Conservation (phyloP, 2,888 invertebrate species). For the Amphiduros pacificus region DNA sequence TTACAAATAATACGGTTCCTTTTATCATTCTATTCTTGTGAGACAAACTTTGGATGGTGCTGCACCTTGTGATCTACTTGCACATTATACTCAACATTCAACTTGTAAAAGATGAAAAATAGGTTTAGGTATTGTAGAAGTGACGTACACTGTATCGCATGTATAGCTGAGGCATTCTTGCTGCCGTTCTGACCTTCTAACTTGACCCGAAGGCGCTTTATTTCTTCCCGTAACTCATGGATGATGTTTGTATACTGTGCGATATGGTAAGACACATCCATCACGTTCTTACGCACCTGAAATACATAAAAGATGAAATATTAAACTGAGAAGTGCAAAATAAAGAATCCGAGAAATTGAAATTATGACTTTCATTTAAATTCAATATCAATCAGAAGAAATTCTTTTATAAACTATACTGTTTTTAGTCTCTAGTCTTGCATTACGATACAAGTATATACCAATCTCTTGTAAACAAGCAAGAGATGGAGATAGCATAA, state of each 20-base stretch:
- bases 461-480: background rate
- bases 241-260: slow-evolving; percentile 83
- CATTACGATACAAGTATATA: background rate
- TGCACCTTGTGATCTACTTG: too few relatives aligned
- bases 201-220: slow-evolving; percentile 60
- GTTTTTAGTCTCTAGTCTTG: too few relatives aligned
- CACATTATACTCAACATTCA: background rate
- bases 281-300: slow-evolving; percentile 69
- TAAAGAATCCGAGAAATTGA: too few relatives aligned
- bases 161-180: slow-evolving; percentile 20
- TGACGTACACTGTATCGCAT: slow-evolving; percentile 23
- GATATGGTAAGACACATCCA: slow-evolving; percentile 76
- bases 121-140: background rate
- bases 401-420: too few relatives aligned
- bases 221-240: slow-evolving; percentile 81
- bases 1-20: too few relatives aligned
- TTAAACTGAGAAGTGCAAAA: too few relatives aligned
- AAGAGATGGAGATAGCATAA: background rate
- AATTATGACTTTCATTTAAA: too few relatives aligned
- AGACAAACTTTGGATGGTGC: too few relatives aligned
- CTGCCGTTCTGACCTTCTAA: slow-evolving; percentile 31
- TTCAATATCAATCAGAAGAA: too few relatives aligned
- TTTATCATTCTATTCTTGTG: too few relatives aligned
- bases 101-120: background rate
- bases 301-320: too few relatives aligned